Conservation (phyloP, 2,113 vertebrate genomes). For the Perognathus longimembris region DNA sequence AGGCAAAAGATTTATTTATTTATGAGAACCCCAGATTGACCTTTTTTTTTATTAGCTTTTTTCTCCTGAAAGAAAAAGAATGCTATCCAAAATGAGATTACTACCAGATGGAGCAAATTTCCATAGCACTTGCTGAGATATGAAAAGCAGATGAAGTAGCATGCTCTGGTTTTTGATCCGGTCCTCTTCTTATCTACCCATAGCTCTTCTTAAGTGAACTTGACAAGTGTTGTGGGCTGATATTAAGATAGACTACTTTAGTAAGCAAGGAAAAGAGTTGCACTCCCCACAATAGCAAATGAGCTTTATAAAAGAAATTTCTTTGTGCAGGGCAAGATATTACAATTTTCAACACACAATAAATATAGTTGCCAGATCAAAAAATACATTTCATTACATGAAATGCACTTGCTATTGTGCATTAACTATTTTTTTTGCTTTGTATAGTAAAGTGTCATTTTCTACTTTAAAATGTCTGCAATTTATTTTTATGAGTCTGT, state of each 20-base stretch:
- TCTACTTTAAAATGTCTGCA: constrained; percentile 58
- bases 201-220: constrained; percentile 76
- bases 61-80: constrained; percentile 71
- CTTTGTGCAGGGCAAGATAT: constrained; percentile 73
- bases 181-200: constrained; percentile 68
- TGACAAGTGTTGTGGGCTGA: constrained; percentile 67
- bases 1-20: constrained; percentile 71
- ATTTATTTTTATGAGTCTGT: constrained; percentile 70
- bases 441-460: constrained; percentile 53
- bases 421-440: constrained; percentile 74
- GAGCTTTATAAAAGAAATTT: constrained; percentile 71
- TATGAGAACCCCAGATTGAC: constrained; percentile 59
- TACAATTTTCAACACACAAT: constrained; percentile 72
- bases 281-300: constrained; percentile 31
- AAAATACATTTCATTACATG: constrained; percentile 79
- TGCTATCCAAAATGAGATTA: constrained; percentile 71
- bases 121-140: constrained; percentile 62
- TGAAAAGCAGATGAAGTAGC: constrained; percentile 77
- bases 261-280: constrained; percentile 77
- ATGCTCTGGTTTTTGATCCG: constrained; percentile 71
- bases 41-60: constrained; percentile 70
- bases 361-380: constrained; percentile 71
- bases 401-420: constrained; percentile 64
- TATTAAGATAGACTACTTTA: constrained; percentile 72
- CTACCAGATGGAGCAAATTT: constrained; percentile 65